Conservation (phyloP, 2,797 vertebrate genomes). For the Sorex maritimensis region DNA sequence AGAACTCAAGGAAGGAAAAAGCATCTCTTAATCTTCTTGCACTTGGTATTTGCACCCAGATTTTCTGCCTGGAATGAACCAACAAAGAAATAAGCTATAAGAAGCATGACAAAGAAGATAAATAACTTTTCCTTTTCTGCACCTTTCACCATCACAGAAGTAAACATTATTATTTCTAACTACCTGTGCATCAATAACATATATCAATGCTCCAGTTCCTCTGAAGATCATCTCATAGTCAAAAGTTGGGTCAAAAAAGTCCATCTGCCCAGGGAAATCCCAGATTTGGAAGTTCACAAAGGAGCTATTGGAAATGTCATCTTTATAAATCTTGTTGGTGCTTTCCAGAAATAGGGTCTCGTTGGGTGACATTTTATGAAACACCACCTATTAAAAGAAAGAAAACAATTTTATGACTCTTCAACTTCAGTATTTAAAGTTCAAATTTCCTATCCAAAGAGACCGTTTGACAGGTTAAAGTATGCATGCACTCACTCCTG, state of each 20-base stretch:
- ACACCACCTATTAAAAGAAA: slow-evolving; percentile 95
- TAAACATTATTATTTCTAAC: slow-evolving; percentile 71
- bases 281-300: slow-evolving; percentile 99
- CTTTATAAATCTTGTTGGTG: slow-evolving; percentile 99
- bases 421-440: slow-evolving; percentile 48
- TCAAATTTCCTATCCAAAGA: slow-evolving; percentile 36
- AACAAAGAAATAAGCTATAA: slow-evolving; percentile 38
- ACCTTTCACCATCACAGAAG: slow-evolving; percentile 56
- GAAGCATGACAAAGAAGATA: slow-evolving; percentile 54
- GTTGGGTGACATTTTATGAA: slow-evolving; percentile 99
- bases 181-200: slow-evolving; percentile 99
- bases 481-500: not conserved
- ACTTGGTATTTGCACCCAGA: not conserved
- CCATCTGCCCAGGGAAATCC: slow-evolving; percentile 99
- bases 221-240: slow-evolving; percentile 99
- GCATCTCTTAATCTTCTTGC: slow-evolving; percentile 39
- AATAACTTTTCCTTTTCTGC: slow-evolving; percentile 59
- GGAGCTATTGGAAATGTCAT: slow-evolving; percentile 99
- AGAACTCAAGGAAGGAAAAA: slow-evolving; percentile 48
- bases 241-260: slow-evolving; percentile 99
- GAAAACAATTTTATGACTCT: slow-evolving; percentile 63
- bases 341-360: slow-evolving; percentile 99
- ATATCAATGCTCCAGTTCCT: slow-evolving; percentile 99
- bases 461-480: not conserved
- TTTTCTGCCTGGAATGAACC: not conserved